Evolutionary conservation across 2,888 invertebrate genomes (phyloP).

Genomic region (Lasioglossum oenotherae): DNA sequence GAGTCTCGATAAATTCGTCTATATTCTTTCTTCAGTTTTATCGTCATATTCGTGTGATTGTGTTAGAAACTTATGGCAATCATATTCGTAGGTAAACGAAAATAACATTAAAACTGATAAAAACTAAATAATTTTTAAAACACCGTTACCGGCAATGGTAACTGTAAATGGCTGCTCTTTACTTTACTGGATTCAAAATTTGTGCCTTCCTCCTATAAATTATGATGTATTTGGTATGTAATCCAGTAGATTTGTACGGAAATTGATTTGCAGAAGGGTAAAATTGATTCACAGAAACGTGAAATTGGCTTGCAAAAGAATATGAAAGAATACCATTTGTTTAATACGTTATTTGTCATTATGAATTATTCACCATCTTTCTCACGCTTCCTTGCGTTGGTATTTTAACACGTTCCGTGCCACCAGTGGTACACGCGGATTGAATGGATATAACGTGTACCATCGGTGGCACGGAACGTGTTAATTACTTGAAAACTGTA

Average conservation of each 20-base stretch:
- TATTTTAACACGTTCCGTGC: no score
- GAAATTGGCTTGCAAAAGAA: background rate
- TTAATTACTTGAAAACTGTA: no score
- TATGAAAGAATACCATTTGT: background rate
- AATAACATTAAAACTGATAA: background rate
- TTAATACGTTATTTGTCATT: background rate
- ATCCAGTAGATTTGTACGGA: no score
- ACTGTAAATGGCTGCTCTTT: background rate
- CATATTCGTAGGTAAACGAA: background rate
- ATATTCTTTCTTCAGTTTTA: background rate
- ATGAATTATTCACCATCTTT: background rate
- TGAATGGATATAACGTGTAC: no score
- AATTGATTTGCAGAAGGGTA: no score
- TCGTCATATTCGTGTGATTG: background rate
- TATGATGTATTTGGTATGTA: no score
- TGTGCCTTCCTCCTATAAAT: no score
- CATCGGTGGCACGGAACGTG: no score
- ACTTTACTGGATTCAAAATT: no score
- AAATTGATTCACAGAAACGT: no score
- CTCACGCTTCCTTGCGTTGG: no score
- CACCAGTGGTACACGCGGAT: no score
- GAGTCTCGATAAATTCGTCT: background rate
- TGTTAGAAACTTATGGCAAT: background rate
- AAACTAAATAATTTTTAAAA: background rate
- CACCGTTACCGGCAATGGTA: background rate